Conservation (phyloP, 2,888 invertebrate genomes). For the Plagiodera versicolora region DNA sequence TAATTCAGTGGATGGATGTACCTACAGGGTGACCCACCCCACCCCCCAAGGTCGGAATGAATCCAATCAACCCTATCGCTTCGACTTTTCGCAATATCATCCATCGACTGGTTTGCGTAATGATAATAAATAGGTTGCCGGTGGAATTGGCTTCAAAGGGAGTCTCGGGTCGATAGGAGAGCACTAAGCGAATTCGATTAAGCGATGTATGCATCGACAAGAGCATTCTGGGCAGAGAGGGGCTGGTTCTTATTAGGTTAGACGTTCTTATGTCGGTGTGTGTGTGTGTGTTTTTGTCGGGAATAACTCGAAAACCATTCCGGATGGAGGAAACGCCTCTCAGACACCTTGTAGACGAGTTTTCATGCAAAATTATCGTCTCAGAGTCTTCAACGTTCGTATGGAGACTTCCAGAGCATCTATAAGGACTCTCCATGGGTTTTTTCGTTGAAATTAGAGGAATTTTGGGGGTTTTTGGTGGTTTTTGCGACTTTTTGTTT, state of each 20-base stretch:
- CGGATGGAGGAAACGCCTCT: no score
- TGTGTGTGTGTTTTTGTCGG: no score
- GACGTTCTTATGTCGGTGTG: not conserved
- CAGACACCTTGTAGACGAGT: no score
- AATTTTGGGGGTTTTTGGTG: no score
- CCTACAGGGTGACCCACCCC: not conserved
- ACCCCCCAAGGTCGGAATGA: not conserved
- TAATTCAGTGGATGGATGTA: constrained; percentile 11
- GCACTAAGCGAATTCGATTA: constrained; percentile 47
- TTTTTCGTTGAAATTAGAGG: no score
- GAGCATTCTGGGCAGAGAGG: constrained; percentile 53
- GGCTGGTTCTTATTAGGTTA: constrained; percentile 49
- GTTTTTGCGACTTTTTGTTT: no score
- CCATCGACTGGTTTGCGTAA: constrained; percentile 27
- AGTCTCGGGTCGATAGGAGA: constrained; percentile 32
- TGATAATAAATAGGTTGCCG: constrained; percentile 48
- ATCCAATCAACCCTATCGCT: constrained; percentile 1
- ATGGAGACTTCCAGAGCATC: no score
- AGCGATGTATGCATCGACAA: constrained; percentile 30
- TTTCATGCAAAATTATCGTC: no score
- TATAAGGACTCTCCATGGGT: no score
- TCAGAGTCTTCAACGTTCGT: no score
- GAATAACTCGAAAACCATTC: no score
- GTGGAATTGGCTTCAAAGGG: constrained; percentile 41
- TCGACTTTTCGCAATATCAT: not conserved